Evolutionary conservation across 2,888 invertebrate genomes (phyloP).

Genomic region (Octodonta nipae): DNA sequence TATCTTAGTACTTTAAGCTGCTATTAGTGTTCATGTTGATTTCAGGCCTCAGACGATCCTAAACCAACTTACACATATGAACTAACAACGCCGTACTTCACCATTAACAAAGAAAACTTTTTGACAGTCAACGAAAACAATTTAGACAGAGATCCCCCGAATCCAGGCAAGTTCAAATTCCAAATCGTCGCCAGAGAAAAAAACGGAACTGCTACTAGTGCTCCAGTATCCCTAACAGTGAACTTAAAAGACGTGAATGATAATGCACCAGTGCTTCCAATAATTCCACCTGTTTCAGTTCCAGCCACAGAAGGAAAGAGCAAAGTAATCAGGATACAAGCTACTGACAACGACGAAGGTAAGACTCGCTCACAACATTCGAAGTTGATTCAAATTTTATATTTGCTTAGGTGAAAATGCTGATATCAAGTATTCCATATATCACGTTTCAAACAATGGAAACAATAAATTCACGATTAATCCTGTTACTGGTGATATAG

Average conservation of each 20-base stretch:
- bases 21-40: constrained; percentile 13
- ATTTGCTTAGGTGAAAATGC: constrained; percentile 51
- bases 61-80: constrained; percentile 71
- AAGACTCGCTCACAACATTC: neutral
- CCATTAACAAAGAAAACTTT: constrained; percentile 57
- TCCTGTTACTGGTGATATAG: constrained; percentile 57
- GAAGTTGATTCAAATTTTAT: neutral
- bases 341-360: constrained; percentile 71
- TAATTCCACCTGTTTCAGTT: constrained; percentile 66
- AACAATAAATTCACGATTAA: constrained; percentile 75
- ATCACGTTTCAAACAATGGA: constrained; percentile 84
- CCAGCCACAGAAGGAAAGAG: constrained; percentile 39
- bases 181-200: constrained; percentile 79
- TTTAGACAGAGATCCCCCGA: constrained; percentile 76
- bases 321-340: constrained; percentile 42
- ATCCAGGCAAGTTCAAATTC: constrained; percentile 69
- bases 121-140: constrained; percentile 71
- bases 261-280: constrained; percentile 69
- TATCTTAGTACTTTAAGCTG: too few species aligned
- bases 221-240: constrained; percentile 67
- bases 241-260: constrained; percentile 72
- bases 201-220: constrained; percentile 64
- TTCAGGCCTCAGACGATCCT: constrained; percentile 65
- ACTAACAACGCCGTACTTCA: constrained; percentile 70
- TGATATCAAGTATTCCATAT: constrained; percentile 67